Evolutionary conservation across 2,797 vertebrate species (phyloP), one percentile per base, ranked within the genome.

Genomic region (Parauchenoglanis ngamensis): DNA sequence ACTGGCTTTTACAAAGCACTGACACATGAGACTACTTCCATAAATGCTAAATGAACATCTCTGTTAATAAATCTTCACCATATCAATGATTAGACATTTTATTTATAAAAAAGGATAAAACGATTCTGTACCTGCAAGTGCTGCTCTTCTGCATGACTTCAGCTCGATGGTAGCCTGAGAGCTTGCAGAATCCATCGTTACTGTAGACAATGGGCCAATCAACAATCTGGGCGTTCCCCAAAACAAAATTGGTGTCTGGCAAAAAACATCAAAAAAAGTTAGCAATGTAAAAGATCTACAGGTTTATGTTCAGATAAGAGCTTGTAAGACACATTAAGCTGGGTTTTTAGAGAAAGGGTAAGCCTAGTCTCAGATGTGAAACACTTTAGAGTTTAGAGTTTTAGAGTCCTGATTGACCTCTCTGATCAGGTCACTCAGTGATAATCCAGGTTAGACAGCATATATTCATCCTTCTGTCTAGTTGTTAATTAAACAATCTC

Each of bases 61-160:
- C 40, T 19, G 44, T 73, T 11, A 73, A 25, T 23, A 25, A 46
- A n/a, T 2, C 63, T 67, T 12, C 63, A 67, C 12, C 63, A 31
- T 28, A 61, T 10, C 21, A 25, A 61, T 10, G 63, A 31, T 31
- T 15, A 67, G 11, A 15, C 28, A 28, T 67, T 31, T 67, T 67
- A 68, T 17, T 31, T 68, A 2, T 35, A 68, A 54, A 52, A 79
- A 7, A 72, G n/a, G 21, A 1, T 40, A 82, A 83, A 85, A 77
- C 17, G 21, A 13, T 28, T 31, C 78, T 88, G 89, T 96, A 99
- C 98, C 98, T 98, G 98, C 98, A 99, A 89, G 98, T 97, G 93
- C 98, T 97, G 96, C 98, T 99, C 93, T 97, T 98, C 92, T 99
- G 98, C 98, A 99, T 99, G 93, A 99, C 98, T 94, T 99, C 98